Evolutionary conservation across 92 coral and sea anemone species (phyloP), one percentile per base, ranked within the genome.

Genomic region (Micromussa lordhowensis): DNA sequence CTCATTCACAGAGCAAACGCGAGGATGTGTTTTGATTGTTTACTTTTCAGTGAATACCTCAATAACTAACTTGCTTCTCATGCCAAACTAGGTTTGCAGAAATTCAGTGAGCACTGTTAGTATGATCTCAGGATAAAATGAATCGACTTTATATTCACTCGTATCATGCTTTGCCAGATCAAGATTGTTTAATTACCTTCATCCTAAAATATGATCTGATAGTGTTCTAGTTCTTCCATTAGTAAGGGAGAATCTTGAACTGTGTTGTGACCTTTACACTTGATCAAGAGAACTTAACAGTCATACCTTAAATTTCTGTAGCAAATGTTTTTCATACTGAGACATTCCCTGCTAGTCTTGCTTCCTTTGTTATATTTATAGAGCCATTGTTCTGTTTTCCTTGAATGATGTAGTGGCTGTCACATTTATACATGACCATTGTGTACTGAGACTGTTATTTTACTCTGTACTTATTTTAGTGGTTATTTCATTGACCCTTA

Each of bases 21-120:
- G 55, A 22, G 79, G 38, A 26, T 78, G 32, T 85, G 61, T 49
- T 36, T 31, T 63, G 59, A 75, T 61, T 85, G 88, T 85, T 85
- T 36, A 77, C 82, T 36, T 85, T 61, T 77, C 68, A 13, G n/a
- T 36, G 24, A 85, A 77, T 76, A 28, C 88, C 88, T 35, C 63
- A 76, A 85, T 85, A 17, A 68, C 64, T 21, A 85, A 40, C 36
- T 69, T 30, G 77, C 38, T 32, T 31, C 76, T 30, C 76, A 71
- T 71, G 16, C 68, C 68, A 24, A 61, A 11, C 22, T 22, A 34
- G 34, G 81, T 24, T 34, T 40, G 38, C 54, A 77, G 61, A 58
- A 40, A 77, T 77, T 51, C 32, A 21, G 11, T 71, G 77, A 61
- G 30, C 68, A 24, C 77, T 71, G 40, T 71, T 32, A 1, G 24